Evolutionary conservation across 64 coral and sea anemone species (phyloP).

Genomic region (Anthopleura sola): DNA sequence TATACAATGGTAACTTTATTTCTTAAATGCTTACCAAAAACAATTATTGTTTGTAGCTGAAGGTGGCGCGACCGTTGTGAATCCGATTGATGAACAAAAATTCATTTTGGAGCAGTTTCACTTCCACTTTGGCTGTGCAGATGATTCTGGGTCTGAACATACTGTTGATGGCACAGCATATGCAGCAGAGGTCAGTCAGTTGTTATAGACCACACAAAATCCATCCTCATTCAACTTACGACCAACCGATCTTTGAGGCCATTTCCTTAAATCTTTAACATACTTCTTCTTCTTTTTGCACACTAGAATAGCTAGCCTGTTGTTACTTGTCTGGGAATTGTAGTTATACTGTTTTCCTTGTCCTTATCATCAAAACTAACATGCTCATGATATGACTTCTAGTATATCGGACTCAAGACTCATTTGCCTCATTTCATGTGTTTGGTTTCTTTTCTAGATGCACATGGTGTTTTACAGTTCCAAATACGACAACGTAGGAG

Average conservation of each 20-base stretch:
- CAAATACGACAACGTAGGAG: constrained; percentile 14
- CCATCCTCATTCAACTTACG: no score
- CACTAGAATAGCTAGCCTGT: no score
- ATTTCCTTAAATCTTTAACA: no score
- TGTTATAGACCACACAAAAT: background rate
- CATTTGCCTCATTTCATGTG: background rate
- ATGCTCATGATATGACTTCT: no score
- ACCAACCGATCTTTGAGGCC: no score
- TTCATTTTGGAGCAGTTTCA: background rate
- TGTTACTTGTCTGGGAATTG: no score
- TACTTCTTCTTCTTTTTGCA: no score
- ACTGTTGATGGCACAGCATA: constrained; percentile 62
- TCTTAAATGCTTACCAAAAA: background rate
- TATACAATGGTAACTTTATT: no score
- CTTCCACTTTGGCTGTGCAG: constrained; percentile 74
- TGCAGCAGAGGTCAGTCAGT: constrained; percentile 55
- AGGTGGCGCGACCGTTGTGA: background rate
- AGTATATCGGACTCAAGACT: no score
- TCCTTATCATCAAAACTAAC: no score
- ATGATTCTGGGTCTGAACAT: constrained; percentile 68
- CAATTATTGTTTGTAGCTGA: background rate
- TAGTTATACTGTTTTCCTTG: no score
- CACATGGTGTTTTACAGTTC: constrained; percentile 61
- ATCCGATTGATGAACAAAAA: background rate
- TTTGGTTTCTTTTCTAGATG: constrained; percentile 1